Evolutionary conservation across 1,140 invertebrate species (phyloP).

Genomic region (Penaeus japonicus): DNA sequence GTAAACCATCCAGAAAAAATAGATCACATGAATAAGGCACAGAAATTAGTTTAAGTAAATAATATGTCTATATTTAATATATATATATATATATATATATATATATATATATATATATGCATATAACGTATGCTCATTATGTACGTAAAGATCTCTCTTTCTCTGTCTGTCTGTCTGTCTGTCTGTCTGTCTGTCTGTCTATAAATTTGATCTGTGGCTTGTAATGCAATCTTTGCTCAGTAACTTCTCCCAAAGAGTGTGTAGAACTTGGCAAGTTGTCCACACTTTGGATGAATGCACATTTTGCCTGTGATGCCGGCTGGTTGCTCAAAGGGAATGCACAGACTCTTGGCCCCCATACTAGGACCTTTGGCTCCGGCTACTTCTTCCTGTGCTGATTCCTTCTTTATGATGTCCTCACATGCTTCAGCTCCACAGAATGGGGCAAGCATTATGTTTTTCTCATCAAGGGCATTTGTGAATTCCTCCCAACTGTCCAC

Average conservation of each 20-base stretch:
- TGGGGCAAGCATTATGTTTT: constrained; percentile 90
- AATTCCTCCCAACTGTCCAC: constrained; percentile 86
- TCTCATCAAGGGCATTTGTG: constrained; percentile 79
- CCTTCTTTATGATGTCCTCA: constrained; percentile 96
- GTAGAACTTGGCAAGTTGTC: constrained; percentile 81
- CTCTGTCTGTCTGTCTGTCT: no score
- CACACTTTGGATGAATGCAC: constrained; percentile 89
- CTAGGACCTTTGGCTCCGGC: constrained; percentile 83
- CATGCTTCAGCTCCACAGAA: constrained; percentile 91
- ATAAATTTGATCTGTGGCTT: no score
- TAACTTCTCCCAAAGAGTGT: constrained; percentile 82
- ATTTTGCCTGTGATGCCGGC: constrained; percentile 71
- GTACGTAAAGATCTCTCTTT: no score
- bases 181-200: no score
- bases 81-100: no score
- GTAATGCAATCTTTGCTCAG: no score
- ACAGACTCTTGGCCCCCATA: constrained; percentile 98
- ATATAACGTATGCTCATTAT: no score
- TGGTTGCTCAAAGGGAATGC: constrained; percentile 94
- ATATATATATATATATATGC: no score
- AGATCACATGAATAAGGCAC: no score
- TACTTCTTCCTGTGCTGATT: constrained; percentile 79
- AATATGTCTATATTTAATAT: no score
- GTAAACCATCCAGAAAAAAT: no score
- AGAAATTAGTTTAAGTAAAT: no score